These are phyloP conservation scores for Hyaena hyaena DNA, from an alignment of 2,113 vertebrate species.

Conservation along the genomic window DNA sequence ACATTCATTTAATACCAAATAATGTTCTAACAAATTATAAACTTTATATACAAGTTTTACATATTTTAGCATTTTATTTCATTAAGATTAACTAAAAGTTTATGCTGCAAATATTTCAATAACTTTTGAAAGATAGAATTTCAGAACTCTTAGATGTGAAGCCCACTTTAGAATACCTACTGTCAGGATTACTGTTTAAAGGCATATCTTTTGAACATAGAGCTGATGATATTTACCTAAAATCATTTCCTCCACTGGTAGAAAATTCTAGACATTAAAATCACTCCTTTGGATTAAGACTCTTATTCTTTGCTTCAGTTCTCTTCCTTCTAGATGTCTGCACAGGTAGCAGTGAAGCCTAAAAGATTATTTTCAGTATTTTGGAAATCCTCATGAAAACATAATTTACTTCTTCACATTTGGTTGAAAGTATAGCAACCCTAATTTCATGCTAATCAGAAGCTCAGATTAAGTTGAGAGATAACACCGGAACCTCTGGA, in stretches of 20 bases:
- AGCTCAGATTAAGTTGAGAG: background rate
- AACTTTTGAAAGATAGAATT: slow-evolving; percentile 21
- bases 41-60: background rate
- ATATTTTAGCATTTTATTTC: slow-evolving; percentile 37
- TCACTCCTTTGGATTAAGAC: slow-evolving; percentile 41
- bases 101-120: background rate
- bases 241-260: background rate
- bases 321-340: background rate
- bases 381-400: slow-evolving; percentile 6
- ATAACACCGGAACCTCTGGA: background rate
- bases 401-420: slow-evolving; percentile 37
- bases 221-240: slow-evolving; percentile 7
- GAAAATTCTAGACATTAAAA: background rate
- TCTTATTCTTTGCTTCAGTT: background rate
- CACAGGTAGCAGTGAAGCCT: background rate
- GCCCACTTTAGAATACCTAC: background rate
- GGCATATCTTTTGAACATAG: background rate
- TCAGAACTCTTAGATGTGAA: background rate
- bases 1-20: background rate
- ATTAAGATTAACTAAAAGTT: background rate
- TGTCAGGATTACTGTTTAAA: background rate
- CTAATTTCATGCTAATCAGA: slow-evolving; percentile 25
- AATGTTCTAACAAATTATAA: background rate
- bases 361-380: slow-evolving; percentile 28
- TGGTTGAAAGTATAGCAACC: background rate